phyloP scores from a whole-genome alignment of 2,888 invertebrate species.

The Chrysolina haemoptera region DNA sequence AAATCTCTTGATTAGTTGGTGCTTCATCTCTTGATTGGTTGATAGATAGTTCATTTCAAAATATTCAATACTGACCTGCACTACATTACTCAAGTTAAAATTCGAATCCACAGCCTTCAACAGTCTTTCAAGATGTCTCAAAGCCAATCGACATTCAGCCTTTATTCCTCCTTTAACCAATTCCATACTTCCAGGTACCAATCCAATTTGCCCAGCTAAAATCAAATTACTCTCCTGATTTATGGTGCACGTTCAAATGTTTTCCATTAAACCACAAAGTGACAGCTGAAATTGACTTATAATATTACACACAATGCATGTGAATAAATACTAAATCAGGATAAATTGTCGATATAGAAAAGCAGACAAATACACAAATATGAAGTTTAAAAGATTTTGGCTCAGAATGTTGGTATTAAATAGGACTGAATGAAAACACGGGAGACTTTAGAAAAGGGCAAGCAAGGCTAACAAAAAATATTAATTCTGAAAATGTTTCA shows the following conservation, averaged over 20 bases:
- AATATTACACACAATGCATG: too few species aligned
- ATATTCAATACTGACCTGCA: slow-evolving; percentile 73
- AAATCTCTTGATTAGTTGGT: too few species aligned
- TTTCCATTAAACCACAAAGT: neutral
- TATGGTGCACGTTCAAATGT: neutral
- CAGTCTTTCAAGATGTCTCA: slow-evolving; percentile 87
- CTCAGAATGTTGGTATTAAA: neutral
- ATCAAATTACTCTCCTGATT: slow-evolving; percentile 57
- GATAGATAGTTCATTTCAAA: too few species aligned
- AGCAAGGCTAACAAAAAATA: neutral
- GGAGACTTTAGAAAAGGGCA: too few species aligned
- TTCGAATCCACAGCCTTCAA: slow-evolving; percentile 85
- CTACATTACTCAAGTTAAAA: slow-evolving; percentile 86
- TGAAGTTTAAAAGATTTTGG: neutral
- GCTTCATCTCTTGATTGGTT: neutral
- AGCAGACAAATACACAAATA: too few species aligned
- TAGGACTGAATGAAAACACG: neutral
- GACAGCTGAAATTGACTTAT: neutral
- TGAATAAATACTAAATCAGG: too few species aligned
- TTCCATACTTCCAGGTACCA: slow-evolving; percentile 86
- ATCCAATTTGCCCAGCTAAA: slow-evolving; percentile 93
- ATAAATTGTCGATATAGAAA: too few species aligned
- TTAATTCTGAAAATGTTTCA: neutral
- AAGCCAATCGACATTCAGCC: slow-evolving; percentile 85
- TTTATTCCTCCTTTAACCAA: slow-evolving; percentile 84